Conservation (phyloP, 2,888 invertebrate species). For the Polydrusus cervinus region DNA sequence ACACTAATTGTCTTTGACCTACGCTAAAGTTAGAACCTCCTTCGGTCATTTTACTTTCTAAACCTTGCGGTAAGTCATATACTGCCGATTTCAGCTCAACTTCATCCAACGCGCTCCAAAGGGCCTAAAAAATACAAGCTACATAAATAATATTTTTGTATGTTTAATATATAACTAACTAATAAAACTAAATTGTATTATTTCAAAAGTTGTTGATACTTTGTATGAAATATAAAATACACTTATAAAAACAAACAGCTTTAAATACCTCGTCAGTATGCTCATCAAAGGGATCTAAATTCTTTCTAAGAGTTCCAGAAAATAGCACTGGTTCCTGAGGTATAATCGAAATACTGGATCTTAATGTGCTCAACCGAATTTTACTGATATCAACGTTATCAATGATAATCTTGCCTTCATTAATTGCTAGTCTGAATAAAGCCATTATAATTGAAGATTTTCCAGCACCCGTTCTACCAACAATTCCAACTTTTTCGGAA, state of each 20-base stretch:
- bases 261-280: slow-evolving; percentile 79
- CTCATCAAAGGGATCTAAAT: slow-evolving; percentile 91
- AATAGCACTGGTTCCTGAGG: slow-evolving; percentile 91
- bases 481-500: slow-evolving; percentile 82
- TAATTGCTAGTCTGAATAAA: slow-evolving; percentile 85
- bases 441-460: slow-evolving; percentile 85
- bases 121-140: slow-evolving; percentile 62
- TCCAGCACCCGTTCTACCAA: slow-evolving; percentile 89
- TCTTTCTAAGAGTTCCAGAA: slow-evolving; percentile 89
- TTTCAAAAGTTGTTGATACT: too few relatives aligned
- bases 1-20: slow-evolving; percentile 80
- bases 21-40: slow-evolving; percentile 74
- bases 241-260: not conserved
- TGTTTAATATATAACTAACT: too few relatives aligned
- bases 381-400: slow-evolving; percentile 82
- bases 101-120: slow-evolving; percentile 90
- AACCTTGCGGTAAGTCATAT: slow-evolving; percentile 72
- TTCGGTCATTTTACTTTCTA: slow-evolving; percentile 83
- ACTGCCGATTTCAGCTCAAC: slow-evolving; percentile 80
- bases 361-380: slow-evolving; percentile 82
- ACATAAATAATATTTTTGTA: too few relatives aligned
- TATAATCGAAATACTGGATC: slow-evolving; percentile 87
- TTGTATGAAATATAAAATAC: not conserved
- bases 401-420: slow-evolving; percentile 85
- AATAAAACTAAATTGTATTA: too few relatives aligned